These are phyloP conservation scores for Lordiphosa mommai DNA, from an alignment of 1,140 invertebrate species.

Conservation along the genomic window DNA sequence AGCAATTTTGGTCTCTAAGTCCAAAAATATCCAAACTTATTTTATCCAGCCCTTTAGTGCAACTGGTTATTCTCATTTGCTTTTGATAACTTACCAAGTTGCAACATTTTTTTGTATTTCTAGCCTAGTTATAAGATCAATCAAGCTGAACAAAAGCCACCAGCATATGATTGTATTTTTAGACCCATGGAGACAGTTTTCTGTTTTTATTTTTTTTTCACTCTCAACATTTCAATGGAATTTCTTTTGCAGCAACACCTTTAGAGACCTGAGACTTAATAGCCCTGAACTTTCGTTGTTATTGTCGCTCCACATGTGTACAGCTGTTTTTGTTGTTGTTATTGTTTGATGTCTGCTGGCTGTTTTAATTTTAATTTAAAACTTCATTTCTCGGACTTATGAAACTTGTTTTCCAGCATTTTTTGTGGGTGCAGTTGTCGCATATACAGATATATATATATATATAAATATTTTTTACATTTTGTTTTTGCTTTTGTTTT, in stretches of 20 bases:
- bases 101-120: neutral
- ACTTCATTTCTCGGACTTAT: slow-evolving; percentile 12
- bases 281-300: slow-evolving; percentile 18
- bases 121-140: neutral
- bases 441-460: neutral
- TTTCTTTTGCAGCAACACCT: neutral
- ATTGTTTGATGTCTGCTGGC: slow-evolving; percentile 1
- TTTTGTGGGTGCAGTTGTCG: slow-evolving; percentile 12
- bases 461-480: neutral
- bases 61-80: no score
- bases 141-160: neutral
- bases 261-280: neutral
- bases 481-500: no score
- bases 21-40: no score
- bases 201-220: neutral
- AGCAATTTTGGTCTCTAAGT: no score
- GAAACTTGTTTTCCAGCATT: slow-evolving; percentile 16
- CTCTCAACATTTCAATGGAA: slow-evolving; percentile 2
- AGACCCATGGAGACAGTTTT: slow-evolving; percentile 1
- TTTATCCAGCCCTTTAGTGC: no score
- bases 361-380: slow-evolving; percentile 14
- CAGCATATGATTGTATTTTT: neutral
- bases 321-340: slow-evolving; percentile 11
- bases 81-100: no score
- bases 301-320: slow-evolving; percentile 11